Base-by-base conservation (phyloP, 2,888 invertebrate species). In the Chrysolina haemoptera region DNA sequence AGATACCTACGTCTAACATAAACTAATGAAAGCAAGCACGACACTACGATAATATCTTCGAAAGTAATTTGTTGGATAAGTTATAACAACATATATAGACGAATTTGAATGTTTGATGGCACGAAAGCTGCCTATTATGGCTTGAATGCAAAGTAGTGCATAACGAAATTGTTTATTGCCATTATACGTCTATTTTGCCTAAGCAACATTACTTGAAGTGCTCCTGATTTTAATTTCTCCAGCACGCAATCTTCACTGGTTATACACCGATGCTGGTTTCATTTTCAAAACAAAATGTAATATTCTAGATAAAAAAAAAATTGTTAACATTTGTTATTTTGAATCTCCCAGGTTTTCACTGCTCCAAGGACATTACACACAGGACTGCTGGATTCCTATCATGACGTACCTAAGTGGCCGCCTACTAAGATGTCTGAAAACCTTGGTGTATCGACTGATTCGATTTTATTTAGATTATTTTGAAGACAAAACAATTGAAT, bases 81-180 rank as follows among this genome's bases (percentile, higher is more conserved):
- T 66, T 66, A 50, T 50, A 40, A 35, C 66, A 35, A 65, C 46
- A 11, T 50, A n/a, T 66, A 59, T 0, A 50, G 50, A 50, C 27
- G 66, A 66, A 50, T 66, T 66, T 66, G 50, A 66, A 66, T 66
- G 48, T 50, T n/a, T 50, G 50, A 50, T 50, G 48, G 46, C 65
- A 65, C 43, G 65, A 65, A 65, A 65, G 48, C 22, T 35, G 50
- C 50, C 50, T 66, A 50, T 66, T 66, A 50, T 66, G 66, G 40
- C 66, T 66, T 35, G 10, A 50, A 66, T 50, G 66, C 66, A 50
- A 66, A 66, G 66, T 66, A 27, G 66, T 50, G 66, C 66, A 50
- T 66, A 50, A 50, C 66, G 66, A 50, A 27, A 66, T 46, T 22
- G 16, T 65, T 65, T 65, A 65, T 65, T 65, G 65, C 20, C 43